phyloP scores from a whole-genome alignment of 2,113 vertebrate species.

The Corynorhinus townsendii region DNA sequence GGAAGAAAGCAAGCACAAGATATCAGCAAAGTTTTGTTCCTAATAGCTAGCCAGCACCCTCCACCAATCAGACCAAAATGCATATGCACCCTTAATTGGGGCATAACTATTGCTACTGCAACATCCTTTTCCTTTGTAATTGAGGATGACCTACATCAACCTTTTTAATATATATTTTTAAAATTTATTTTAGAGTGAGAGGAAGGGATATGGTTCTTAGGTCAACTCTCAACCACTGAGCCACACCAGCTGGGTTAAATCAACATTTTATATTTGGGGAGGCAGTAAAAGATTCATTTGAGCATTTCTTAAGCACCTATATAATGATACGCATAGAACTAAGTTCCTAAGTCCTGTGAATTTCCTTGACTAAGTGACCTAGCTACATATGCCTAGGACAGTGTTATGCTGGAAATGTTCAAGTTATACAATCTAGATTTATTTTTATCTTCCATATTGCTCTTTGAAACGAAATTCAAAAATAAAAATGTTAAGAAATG shows the following conservation, averaged over 20 bases:
- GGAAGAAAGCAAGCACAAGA: neutral
- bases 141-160: neutral
- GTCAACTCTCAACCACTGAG: no score
- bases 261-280: constrained; percentile 1
- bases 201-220: neutral
- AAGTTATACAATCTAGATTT: neutral
- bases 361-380: neutral
- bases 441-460: neutral
- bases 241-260: neutral
- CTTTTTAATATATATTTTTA: neutral
- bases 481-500: constrained; percentile 29
- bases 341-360: neutral
- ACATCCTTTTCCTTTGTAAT: neutral
- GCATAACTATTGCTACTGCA: neutral
- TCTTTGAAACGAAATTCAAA: neutral
- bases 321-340: neutral
- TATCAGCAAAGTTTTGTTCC: neutral
- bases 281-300: neutral
- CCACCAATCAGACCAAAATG: neutral
- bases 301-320: neutral
- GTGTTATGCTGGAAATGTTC: neutral
- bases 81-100: no score
- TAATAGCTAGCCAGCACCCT: neutral
- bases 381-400: no score
- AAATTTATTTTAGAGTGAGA: no score